Base-by-base conservation (phyloP, 2,113 vertebrate species). In the Macaca mulatta region DNA sequence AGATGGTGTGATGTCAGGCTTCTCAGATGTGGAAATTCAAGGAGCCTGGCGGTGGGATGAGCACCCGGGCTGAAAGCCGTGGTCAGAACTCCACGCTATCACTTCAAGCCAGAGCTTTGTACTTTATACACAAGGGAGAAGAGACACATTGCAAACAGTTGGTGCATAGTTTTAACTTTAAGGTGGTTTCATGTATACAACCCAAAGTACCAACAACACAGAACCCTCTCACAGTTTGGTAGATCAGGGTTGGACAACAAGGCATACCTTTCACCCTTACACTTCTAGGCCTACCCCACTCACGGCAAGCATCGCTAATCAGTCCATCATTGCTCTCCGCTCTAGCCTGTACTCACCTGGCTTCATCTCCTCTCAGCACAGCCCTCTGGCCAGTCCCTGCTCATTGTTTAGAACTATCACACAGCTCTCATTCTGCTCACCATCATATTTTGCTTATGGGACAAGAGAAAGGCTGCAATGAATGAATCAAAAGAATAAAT, bases 191-290 rank as follows among this genome's bases (percentile, higher is more conserved):
- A 50, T 20, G 17, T 35, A 23, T n/a, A 14, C 16, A 61, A 52
- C 27, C 14, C 22, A 11, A 8, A 85, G 79, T 43, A 18, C 80
- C n/a, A 32, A 38, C 6, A n/a, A 45, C 79, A 84, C n/a, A 89
- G 72, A 84, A 43, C 27, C 17, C 3, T 57, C 18, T 48, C n/a
- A 14, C 18, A 25, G 40, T 23, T 92, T n/a, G 61, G 45, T 4
- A 55, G 74, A 11, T 27, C 0, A 2, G n/a, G 0, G 13, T 18
- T 72, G 70, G n/a, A 11, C 32, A 48, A 2, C 11, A 8, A 3
- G 10, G 8, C n/a, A 17, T 8, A 67, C 38, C 55, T 84, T 80
- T 52, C 55, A 40, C 30, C 45, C 40, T 75, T 80, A 35, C n/a
- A n/a, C 35, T 88, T 45, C 48, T 30, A 45, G 78, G 6, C 77